Evolutionary conservation across 2,888 invertebrate genomes (phyloP).

Genomic region (Spilosoma lubricipeda): DNA sequence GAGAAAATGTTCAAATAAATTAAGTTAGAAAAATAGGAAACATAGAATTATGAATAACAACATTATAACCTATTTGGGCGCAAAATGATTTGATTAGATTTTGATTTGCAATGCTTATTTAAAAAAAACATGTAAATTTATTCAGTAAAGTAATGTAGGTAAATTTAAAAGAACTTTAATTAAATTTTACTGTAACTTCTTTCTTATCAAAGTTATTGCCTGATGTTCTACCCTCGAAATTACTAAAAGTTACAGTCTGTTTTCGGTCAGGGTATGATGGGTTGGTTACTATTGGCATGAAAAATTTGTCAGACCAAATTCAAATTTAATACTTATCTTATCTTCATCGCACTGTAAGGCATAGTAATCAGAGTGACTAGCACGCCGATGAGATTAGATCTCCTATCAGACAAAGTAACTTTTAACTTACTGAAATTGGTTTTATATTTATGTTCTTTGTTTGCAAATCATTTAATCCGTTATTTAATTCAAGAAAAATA

Average conservation of each 20-base stretch:
- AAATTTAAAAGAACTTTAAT: background rate
- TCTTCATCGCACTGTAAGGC: background rate
- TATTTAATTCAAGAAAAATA: constrained; percentile 3
- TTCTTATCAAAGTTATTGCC: background rate
- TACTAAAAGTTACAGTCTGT: background rate
- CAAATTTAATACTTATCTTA: background rate
- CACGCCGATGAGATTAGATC: background rate
- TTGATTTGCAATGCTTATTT: background rate
- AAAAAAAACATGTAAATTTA: background rate
- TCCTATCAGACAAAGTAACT: background rate
- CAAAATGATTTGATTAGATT: no score
- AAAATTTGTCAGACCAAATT: no score
- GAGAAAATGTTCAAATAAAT: background rate
- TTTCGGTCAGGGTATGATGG: background rate
- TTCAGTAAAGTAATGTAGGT: background rate
- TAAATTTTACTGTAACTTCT: background rate
- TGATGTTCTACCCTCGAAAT: background rate
- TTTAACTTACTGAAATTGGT: background rate
- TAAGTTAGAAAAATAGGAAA: background rate
- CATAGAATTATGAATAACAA: background rate
- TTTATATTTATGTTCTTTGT: background rate
- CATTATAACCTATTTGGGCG: background rate
- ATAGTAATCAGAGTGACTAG: background rate
- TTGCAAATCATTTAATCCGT: background rate
- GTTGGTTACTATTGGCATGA: background rate